These are phyloP conservation scores for Tipula vernalis DNA, from an alignment of 2,888 invertebrate genomes.

Conservation along the genomic window DNA sequence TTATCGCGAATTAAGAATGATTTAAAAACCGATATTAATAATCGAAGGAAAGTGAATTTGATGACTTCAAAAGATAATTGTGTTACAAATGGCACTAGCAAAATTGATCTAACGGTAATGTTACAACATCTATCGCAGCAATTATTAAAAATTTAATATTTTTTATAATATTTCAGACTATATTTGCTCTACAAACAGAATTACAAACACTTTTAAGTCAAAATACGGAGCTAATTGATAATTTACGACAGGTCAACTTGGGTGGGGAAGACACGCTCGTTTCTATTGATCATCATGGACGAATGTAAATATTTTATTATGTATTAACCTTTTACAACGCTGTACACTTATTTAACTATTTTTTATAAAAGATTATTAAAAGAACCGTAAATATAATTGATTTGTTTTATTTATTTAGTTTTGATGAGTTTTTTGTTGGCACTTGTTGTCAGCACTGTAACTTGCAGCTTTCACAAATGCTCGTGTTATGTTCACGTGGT, in stretches of 20 bases:
- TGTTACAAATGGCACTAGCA: neutral
- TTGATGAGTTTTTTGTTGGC: neutral
- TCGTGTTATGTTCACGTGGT: too few species aligned
- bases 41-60: constrained; percentile 14
- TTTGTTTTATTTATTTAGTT: neutral
- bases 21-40: constrained; percentile 26
- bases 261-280: constrained; percentile 12
- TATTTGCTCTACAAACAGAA: constrained; percentile 30
- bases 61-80: neutral
- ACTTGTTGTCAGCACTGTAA: too few species aligned
- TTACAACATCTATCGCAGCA: neutral
- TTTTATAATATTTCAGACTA: constrained; percentile 21
- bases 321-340: neutral
- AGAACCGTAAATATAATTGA: neutral
- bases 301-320: neutral
- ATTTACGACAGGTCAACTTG: constrained; percentile 13
- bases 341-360: neutral
- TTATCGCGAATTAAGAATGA: constrained; percentile 29
- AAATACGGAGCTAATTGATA: constrained; percentile 28
- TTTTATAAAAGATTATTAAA: neutral
- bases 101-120: neutral
- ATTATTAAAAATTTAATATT: neutral
- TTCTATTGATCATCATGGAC: neutral
- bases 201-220: constrained; percentile 26
- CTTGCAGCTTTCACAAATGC: too few species aligned